Conservation (phyloP, 2,797 vertebrate species). For the Poecile montanus region DNA sequence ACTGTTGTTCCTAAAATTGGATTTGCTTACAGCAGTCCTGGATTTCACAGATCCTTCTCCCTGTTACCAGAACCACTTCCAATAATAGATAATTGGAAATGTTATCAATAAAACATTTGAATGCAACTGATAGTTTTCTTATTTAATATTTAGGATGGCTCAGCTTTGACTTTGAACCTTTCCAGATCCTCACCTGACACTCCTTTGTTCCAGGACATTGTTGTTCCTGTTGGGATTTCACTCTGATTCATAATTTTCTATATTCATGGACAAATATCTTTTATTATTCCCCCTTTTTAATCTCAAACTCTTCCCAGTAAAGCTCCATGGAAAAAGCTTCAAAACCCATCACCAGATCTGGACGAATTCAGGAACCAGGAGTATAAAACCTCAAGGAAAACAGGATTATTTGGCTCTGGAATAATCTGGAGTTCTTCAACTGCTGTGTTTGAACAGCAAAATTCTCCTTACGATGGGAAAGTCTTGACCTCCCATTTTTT, state of each 20-base stretch:
- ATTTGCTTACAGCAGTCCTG: rapidly evolving
- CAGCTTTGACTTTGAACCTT: not conserved
- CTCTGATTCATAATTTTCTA: not conserved
- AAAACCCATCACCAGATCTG: not conserved
- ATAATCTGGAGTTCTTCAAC: not conserved
- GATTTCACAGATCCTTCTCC: not conserved
- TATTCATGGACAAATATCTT: not conserved
- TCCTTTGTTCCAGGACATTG: not conserved
- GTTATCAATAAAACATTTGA: not conserved
- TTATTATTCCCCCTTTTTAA: not conserved
- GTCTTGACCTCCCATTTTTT: not conserved
- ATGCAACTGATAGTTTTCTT: not conserved
- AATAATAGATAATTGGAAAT: not conserved
- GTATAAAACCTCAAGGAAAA: not conserved
- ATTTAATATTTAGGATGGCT: not conserved
- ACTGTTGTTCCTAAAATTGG: not conserved
- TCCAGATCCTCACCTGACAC: not conserved
- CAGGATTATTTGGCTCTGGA: not conserved
- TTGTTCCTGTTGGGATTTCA: not conserved
- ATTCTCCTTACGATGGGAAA: not conserved
- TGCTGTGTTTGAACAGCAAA: not conserved
- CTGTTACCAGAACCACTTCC: not conserved
- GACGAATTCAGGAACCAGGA: not conserved
- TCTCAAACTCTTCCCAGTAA: not conserved
- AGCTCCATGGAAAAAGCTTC: not conserved